phyloP scores from a whole-genome alignment of 2,113 vertebrate species.

The Phycodurus eques region DNA sequence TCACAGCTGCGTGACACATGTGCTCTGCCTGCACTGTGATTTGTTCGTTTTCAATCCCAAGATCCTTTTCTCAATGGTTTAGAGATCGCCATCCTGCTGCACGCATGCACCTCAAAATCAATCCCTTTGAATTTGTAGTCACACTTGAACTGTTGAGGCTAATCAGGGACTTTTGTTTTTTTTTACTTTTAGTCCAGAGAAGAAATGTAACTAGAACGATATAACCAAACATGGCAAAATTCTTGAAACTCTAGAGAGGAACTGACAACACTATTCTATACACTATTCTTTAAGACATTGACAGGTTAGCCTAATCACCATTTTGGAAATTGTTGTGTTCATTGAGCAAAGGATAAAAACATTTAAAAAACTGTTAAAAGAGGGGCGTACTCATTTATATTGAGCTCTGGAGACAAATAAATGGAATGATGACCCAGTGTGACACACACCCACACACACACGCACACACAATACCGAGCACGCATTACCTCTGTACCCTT shows the following conservation, averaged over 20 bases:
- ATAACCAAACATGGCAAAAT: background rate
- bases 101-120: slow-evolving; percentile 46
- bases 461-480: slow-evolving; percentile 2
- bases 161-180: background rate
- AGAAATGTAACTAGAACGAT: background rate
- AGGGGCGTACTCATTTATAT: background rate
- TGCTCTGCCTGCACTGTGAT: slow-evolving; percentile 25
- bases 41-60: slow-evolving; percentile 48
- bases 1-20: slow-evolving; percentile 39
- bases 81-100: slow-evolving; percentile 18
- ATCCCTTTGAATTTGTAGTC: slow-evolving; percentile 26
- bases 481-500: background rate
- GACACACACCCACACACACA: background rate
- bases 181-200: background rate
- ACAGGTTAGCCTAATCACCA: background rate
- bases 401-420: background rate
- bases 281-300: background rate
- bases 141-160: slow-evolving; percentile 4
- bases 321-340: background rate
- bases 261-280: too few species aligned
- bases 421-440: slow-evolving; percentile 6
- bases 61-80: slow-evolving; percentile 47
- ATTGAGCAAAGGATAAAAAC: background rate
- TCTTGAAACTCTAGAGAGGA: too few species aligned
- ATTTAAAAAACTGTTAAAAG: background rate